Evolutionary conservation across 2,888 invertebrate species (phyloP), one percentile per base, ranked within the genome.

Genomic region (Campopleginae sp.): DNA sequence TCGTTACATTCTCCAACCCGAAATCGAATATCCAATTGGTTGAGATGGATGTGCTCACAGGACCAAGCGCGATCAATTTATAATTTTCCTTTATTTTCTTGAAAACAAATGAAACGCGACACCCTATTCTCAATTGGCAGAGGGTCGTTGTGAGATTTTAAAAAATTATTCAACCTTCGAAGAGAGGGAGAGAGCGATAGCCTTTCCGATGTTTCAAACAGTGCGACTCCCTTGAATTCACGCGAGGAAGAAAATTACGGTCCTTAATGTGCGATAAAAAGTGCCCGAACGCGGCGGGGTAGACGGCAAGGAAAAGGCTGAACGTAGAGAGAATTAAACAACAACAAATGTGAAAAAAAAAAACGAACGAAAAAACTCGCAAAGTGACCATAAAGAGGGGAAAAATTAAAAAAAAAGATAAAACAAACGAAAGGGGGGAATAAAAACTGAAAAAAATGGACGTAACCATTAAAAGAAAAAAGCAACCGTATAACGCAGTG

Each of bases 401-500:
- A 51, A 79, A 23, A 17, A 1, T n/a, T n/a, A 61, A 58, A 5
- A 63, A 80, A 71, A 63, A 10, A 42, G 63, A 38, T 27, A 7
- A 33, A 48, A 68, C 19, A 51, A 81, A 33, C 14, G 70, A 78
- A 17, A 23, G 48, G 23, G 66, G 23, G 33, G 33, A 19, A 44
- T 48, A 38, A n/a, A 42, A 33, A 38, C 46, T 42, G 74, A 46
- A 79, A 82, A 79, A 82, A 74, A 70, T 74, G 17, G 33, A 51
- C 19, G 46, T 46, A 38, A 61, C 17, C 63, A 33, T 38, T 31
- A n/a, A 77, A 54, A 54, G 84, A 77, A 74, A 85, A 83, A 68
- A 84, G 77, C 82, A 89, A 86, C 84, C 87, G 88, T 90, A n/a
- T n/a, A 89, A 88, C 86, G 88, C 91, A 92, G 91, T 91, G 90